phyloP scores from a whole-genome alignment of 92 coral and sea anemone species.

The Palythoa caribaeorum region DNA sequence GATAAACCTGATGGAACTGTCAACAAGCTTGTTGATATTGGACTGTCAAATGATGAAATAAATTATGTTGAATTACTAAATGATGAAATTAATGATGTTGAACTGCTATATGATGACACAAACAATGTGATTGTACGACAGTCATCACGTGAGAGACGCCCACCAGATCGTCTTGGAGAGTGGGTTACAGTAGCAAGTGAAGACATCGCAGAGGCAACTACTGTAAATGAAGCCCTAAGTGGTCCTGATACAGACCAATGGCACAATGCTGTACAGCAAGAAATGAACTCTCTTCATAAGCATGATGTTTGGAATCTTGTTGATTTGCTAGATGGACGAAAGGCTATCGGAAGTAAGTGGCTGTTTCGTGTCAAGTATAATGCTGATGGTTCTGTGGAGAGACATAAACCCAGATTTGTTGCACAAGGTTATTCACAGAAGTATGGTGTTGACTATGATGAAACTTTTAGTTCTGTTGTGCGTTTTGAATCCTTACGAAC shows the following conservation, averaged over 20 bases:
- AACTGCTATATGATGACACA: slow-evolving; percentile 1
- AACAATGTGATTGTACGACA: slow-evolving; percentile 17
- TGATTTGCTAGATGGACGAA: slow-evolving; percentile 61
- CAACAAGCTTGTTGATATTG: slow-evolving; percentile 15
- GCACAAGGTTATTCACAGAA: slow-evolving; percentile 79
- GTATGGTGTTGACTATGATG: slow-evolving; percentile 73
- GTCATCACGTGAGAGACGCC: slow-evolving; percentile 62
- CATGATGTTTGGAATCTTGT: slow-evolving; percentile 63
- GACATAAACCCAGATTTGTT: slow-evolving; percentile 71
- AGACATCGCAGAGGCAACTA: slow-evolving; percentile 57
- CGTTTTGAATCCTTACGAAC: slow-evolving; percentile 67
- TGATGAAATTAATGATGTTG: slow-evolving; percentile 44
- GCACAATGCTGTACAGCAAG: slow-evolving; percentile 65
- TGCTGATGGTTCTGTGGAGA: slow-evolving; percentile 74
- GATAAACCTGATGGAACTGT: not conserved
- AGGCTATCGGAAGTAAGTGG: slow-evolving; percentile 71
- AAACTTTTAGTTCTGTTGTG: slow-evolving; percentile 67
- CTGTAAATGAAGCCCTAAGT: slow-evolving; percentile 61
- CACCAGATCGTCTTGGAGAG: slow-evolving; percentile 64
- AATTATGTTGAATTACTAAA: slow-evolving; percentile 16
- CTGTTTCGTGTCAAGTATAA: slow-evolving; percentile 67
- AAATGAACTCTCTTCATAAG: slow-evolving; percentile 58
- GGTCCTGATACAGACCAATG: slow-evolving; percentile 58
- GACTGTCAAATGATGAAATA: not conserved
- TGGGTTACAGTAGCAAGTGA: slow-evolving; percentile 64